phyloP scores from a whole-genome alignment of 2,888 invertebrate species.

The Drosophila flavopinicola region DNA sequence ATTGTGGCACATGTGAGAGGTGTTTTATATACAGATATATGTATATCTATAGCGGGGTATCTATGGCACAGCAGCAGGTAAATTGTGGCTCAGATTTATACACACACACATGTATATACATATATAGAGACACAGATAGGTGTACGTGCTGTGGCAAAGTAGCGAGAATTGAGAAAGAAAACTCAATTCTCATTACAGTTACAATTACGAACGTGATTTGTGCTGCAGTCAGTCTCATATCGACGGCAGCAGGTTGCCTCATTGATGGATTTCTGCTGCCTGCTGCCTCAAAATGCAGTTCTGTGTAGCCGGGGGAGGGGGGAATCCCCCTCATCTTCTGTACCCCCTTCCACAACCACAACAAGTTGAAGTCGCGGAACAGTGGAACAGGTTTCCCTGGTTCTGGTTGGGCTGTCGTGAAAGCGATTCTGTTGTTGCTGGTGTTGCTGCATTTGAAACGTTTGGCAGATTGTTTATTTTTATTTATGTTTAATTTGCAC shows the following conservation, averaged over 20 bases:
- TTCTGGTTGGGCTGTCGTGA: slow-evolving; percentile 48
- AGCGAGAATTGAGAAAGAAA: slow-evolving; percentile 25
- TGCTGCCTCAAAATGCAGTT: slow-evolving; percentile 36
- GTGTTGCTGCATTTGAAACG: slow-evolving; percentile 46
- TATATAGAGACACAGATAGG: background rate
- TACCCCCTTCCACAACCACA: background rate
- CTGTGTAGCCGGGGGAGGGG: too few species aligned
- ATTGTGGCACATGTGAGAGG: slow-evolving; percentile 42
- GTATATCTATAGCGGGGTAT: slow-evolving; percentile 24
- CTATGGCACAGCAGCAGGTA: slow-evolving; percentile 30
- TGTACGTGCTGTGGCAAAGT: slow-evolving; percentile 43
- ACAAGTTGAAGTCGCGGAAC: slow-evolving; percentile 10
- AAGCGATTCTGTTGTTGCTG: slow-evolving; percentile 52
- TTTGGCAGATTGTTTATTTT: slow-evolving; percentile 36
- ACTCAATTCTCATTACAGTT: slow-evolving; percentile 65
- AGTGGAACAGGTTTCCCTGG: slow-evolving; percentile 49
- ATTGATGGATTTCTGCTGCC: slow-evolving; percentile 63
- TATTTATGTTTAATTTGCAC: slow-evolving; percentile 32
- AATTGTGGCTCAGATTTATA: slow-evolving; percentile 27
- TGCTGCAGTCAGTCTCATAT: slow-evolving; percentile 42
- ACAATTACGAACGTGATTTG: slow-evolving; percentile 75
- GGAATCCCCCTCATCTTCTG: too few species aligned
- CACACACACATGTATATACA: background rate
- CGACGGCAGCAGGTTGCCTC: slow-evolving; percentile 48
- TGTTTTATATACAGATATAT: slow-evolving; percentile 10